These are phyloP conservation scores for Gallinago stenura DNA, from an alignment of 2,797 vertebrate species.

Conservation along the genomic window DNA sequence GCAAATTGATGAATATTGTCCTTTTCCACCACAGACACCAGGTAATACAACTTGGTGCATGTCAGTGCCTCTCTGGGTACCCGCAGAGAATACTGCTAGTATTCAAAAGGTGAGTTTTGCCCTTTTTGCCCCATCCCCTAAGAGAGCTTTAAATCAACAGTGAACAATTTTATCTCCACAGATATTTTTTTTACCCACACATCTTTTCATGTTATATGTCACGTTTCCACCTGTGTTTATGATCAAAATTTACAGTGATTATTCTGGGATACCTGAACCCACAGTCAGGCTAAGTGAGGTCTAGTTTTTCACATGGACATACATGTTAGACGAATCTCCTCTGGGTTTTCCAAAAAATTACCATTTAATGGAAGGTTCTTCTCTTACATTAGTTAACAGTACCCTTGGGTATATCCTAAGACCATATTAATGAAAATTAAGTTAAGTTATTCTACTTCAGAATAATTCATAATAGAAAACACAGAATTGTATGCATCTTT, in stretches of 20 bases:
- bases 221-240: neutral
- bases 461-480: neutral
- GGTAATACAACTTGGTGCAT: neutral
- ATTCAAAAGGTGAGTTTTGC: neutral
- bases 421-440: neutral
- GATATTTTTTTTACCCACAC: neutral
- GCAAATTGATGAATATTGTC: neutral
- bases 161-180: neutral
- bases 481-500: neutral
- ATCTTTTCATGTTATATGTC: neutral
- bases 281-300: neutral
- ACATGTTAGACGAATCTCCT: neutral
- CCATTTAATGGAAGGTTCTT: neutral
- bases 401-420: neutral
- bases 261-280: neutral
- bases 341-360: neutral
- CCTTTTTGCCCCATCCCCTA: neutral
- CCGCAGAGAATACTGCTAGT: neutral
- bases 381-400: neutral
- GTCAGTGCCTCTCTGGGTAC: neutral
- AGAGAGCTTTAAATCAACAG: neutral
- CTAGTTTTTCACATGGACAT: neutral
- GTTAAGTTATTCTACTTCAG: neutral
- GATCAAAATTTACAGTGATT: neutral
- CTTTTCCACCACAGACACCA: neutral